Evolutionary conservation across 2,797 vertebrate genomes (phyloP), one percentile per base, ranked within the genome.

Genomic region (Lutjanus campechanus): DNA sequence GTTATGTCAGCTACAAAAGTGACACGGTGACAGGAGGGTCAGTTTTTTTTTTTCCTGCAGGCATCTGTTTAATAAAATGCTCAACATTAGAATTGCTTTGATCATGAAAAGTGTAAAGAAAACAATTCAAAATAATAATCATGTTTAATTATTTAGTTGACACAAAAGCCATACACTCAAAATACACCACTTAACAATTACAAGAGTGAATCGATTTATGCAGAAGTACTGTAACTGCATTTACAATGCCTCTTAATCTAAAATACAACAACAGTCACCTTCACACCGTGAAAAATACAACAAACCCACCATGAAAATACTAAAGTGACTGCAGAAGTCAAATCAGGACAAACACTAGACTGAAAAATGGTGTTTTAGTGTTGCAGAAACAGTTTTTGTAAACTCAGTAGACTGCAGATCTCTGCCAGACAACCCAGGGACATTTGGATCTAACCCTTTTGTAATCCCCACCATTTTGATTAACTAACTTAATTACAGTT

Each of bases 1-100:
- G 50, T 59, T 65, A n/a, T 73, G 59, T 79, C 73, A 68, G 25
- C 76, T n/a, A 7, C n/a, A 76, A 66, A 63, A 59, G 25, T 88
- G 78, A 66, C 72, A 73, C 25, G 62, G 61, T 77, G 69, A 79
- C 54, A 51, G 47, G 22, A 66, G 9, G 41, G 29, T 71, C 72
- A 55, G 29, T 76, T 81, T 76, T 19, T 20, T 53, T 73, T 83
- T 74, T n/a, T 22, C 13, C 59, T 47, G 20, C 20, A 83, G 17
- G 25, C n/a, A 29, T 66, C 8, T 63, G 12, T 63, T 69, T 60
- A 69, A n/a, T 44, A 17, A 43, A 10, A 15, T 36, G 29, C 29
- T 36, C 29, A 67, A 36, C n/a, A 49, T 36, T 22, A 17, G 20
- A 47, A 59, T 59, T 44, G 13, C 25, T 73, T 72, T 46, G 58